These are phyloP conservation scores for Harpagifer antarcticus DNA, from an alignment of 2,797 vertebrate species.

Conservation along the genomic window DNA sequence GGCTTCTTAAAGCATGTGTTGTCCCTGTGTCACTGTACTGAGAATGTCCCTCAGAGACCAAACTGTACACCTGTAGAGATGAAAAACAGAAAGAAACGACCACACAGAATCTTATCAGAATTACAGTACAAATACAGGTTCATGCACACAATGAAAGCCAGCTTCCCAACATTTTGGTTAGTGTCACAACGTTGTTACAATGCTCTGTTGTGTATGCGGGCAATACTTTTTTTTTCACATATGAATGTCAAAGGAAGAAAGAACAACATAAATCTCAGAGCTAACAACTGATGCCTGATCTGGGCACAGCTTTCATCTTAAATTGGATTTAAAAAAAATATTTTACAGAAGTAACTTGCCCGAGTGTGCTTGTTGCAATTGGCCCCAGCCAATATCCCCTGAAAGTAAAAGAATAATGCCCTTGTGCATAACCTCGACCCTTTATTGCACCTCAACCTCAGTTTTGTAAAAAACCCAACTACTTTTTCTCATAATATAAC, in stretches of 20 bases:
- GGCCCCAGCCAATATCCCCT: too few relatives aligned
- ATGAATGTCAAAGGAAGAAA: constrained; percentile 66
- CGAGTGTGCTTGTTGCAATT: constrained; percentile 58
- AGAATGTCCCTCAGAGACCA: constrained; percentile 50
- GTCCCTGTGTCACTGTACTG: constrained; percentile 35
- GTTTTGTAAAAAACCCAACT: constrained; percentile 33
- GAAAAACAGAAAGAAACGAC: constrained; percentile 62
- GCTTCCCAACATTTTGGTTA: constrained; percentile 85
- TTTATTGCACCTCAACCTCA: constrained; percentile 62
- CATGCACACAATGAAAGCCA: constrained; percentile 88
- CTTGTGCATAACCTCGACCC: constrained; percentile 72
- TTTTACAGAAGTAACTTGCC: constrained; percentile 30
- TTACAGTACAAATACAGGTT: constrained; percentile 86
- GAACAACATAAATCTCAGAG: constrained; percentile 47
- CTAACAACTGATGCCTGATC: constrained; percentile 49
- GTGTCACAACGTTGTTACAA: constrained; percentile 81
- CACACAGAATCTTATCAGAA: constrained; percentile 76
- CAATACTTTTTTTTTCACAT: constrained; percentile 55
- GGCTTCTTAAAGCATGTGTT: constrained; percentile 54
- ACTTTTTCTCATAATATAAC: constrained; percentile 4
- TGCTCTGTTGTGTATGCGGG: constrained; percentile 78
- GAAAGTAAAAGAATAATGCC: constrained; percentile 77
- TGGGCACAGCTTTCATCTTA: constrained; percentile 41
- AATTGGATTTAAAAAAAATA: constrained; percentile 15
- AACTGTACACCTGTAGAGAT: constrained; percentile 71